Evolutionary conservation across 2,797 vertebrate species (phyloP), one percentile per base, ranked within the genome.

Genomic region (Pseudopleuronectes americanus): DNA sequence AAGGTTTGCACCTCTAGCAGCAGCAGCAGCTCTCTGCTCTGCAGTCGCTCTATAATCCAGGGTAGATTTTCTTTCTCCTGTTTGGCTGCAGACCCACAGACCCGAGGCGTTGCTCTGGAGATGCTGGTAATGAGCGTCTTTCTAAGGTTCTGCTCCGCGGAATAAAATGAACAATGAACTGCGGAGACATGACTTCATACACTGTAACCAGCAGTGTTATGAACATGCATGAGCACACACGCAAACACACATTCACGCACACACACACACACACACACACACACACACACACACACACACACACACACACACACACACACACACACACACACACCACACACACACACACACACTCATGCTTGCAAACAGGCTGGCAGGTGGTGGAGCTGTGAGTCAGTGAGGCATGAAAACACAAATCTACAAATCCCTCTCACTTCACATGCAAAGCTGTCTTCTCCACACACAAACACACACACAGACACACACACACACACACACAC

Each of bases 361-460:
- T 33, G 28, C 60, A 80, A 71, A 79, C 64, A 72, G 54, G 63
- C 52, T 76, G 76, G 69, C 71, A 83, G 81, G 82, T 84, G 77
- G 68, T 3, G 28, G 55, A 74, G 68, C 54, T 70, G 52, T 5
- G 21, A 79, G 21, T 48, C 77, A 71, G 56, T 24, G 64, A 84
- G 57, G 61, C 67, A 38, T 68, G 55, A 71, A 74, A 38, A 76
- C n/a, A 57, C 17, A 77, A 55, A 66, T 52, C 5, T 33, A 62
- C 56, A 79, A 61, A 79, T 67, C 68, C 62, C 10, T 22, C 41
- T 71, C 60, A 23, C 2, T 48, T 24, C 38, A 23, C 64, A 68
- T 45, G 57, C 58, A 4, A 16, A 70, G 57, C 59, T 61, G 47
- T 51, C 49, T 57, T 28, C 62, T 36, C 52, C 51, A 4, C 26